phyloP scores from a whole-genome alignment of 2,113 vertebrate species.

The Protobothrops flavoviridis region DNA sequence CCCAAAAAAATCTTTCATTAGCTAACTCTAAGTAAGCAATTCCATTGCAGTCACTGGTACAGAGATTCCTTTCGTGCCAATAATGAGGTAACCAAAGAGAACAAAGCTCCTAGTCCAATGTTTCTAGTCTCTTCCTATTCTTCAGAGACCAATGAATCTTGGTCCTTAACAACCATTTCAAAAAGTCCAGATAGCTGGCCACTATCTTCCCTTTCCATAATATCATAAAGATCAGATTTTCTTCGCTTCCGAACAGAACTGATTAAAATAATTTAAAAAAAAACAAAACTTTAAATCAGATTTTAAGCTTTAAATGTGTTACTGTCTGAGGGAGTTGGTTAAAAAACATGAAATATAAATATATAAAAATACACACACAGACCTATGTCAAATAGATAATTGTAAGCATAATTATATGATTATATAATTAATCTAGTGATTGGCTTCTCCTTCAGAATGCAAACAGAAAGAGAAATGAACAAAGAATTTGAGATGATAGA shows the following conservation, averaged over 20 bases:
- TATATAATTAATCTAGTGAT: neutral
- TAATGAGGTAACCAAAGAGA: neutral
- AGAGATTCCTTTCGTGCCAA: neutral
- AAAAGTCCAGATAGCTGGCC: neutral
- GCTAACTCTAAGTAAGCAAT: neutral
- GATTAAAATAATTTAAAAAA: neutral
- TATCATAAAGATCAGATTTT: neutral
- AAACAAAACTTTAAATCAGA: neutral
- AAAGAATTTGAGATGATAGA: neutral
- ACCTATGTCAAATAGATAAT: neutral
- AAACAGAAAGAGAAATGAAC: neutral
- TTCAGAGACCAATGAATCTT: neutral
- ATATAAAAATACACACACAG: neutral
- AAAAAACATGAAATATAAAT: neutral
- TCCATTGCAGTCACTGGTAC: neutral
- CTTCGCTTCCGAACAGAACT: neutral
- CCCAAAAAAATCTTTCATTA: neutral
- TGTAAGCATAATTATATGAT: neutral
- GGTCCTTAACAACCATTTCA: neutral
- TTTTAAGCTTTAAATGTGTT: neutral
- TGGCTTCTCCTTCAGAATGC: neutral
- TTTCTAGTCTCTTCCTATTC: neutral
- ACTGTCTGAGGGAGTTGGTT: neutral
- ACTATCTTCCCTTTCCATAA: neutral
- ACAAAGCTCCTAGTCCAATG: neutral